Evolutionary conservation across 2,888 invertebrate genomes (phyloP).

Genomic region (Morinoia aosen): DNA sequence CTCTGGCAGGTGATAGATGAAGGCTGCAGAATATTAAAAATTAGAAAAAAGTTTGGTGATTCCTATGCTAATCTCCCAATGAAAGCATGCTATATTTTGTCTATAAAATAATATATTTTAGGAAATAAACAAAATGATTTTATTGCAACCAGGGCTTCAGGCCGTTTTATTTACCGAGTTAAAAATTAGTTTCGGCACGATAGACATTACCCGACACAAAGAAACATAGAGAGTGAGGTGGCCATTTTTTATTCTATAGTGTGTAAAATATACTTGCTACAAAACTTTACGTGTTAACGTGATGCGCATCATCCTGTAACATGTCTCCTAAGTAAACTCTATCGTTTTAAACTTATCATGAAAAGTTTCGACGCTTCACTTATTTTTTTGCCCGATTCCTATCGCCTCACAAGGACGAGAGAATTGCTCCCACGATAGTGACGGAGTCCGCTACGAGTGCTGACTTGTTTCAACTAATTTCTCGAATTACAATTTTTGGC

Average conservation of each 20-base stretch:
- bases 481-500: too few species aligned
- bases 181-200: not conserved
- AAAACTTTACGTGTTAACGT: not conserved
- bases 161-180: not conserved
- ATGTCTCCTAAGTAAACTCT: not conserved
- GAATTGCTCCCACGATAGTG: too few species aligned
- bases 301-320: not conserved
- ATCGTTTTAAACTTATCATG: not conserved
- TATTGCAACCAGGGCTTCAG: not conserved
- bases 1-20: not conserved
- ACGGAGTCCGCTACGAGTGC: too few species aligned
- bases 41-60: not conserved
- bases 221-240: not conserved
- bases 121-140: not conserved
- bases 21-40: not conserved
- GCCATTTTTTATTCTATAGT: not conserved
- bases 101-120: not conserved
- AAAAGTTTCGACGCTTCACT: not conserved
- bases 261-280: not conserved
- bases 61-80: not conserved
- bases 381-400: not conserved
- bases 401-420: not conserved
- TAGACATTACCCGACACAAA: not conserved
- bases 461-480: too few species aligned
- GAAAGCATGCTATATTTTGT: not conserved